These are phyloP conservation scores for Sebastes fasciatus DNA, from an alignment of 2,113 vertebrate genomes.

Conservation along the genomic window DNA sequence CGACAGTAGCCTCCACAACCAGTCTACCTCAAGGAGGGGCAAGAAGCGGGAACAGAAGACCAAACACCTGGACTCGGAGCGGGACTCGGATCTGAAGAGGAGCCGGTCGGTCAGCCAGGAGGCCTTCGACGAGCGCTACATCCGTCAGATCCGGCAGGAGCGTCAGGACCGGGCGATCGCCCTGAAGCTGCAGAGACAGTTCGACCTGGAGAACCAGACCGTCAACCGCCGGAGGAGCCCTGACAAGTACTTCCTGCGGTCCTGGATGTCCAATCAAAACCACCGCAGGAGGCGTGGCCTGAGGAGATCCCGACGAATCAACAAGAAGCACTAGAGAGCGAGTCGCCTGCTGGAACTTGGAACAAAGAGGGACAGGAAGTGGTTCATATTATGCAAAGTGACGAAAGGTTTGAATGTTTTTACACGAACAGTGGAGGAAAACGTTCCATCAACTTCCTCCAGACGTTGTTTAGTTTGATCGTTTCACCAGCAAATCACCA, in stretches of 20 bases:
- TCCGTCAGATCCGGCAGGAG: conserved; percentile 83
- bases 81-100: conserved; percentile 81
- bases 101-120: conserved; percentile 72
- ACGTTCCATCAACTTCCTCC: too few relatives aligned
- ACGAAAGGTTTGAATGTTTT: conserved; percentile 2
- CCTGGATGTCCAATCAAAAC: conserved; percentile 86
- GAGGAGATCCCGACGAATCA: conserved; percentile 80
- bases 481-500: conserved; percentile 23
- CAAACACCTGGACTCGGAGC: conserved; percentile 89
- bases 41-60: conserved; percentile 92
- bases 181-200: conserved; percentile 89
- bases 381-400: conserved; percentile 12
- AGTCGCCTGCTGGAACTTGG: not conserved
- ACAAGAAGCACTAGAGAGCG: conserved; percentile 66
- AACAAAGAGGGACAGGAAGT: not conserved
- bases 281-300: conserved; percentile 67
- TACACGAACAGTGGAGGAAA: too few relatives aligned
- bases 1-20: conserved; percentile 60
- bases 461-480: not conserved
- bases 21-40: conserved; percentile 84
- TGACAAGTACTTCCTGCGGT: conserved; percentile 91
- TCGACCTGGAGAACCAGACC: conserved; percentile 87
- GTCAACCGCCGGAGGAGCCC: conserved; percentile 81
- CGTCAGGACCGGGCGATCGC: conserved; percentile 87
- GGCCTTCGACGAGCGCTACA: conserved; percentile 64